Evolutionary conservation across 2,888 invertebrate genomes (phyloP), one percentile per base, ranked within the genome.

Genomic region (Rutpela maculata): DNA sequence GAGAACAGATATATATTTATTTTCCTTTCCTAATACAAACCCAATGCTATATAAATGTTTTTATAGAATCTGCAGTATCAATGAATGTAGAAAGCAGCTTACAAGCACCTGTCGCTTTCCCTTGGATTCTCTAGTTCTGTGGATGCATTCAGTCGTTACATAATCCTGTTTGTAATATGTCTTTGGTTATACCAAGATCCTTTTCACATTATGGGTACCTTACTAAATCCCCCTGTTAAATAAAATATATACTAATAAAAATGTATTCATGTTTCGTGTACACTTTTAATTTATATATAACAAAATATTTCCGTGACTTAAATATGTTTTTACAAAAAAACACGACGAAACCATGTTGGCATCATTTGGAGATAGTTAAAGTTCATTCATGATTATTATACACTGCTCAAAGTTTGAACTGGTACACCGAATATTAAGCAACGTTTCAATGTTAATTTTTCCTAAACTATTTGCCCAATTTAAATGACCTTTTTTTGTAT

Each of bases 11-110:
- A 15, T 50, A 50, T 50, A 50, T 50, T 65, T 65, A 65, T 19
- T 65, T 19, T 43, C 38, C 1, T 17, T 38, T 19, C 19, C 19
- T 65, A 70, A 69, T 56, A 57, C 35, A 69, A 57, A 35, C 18
- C 22, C 60, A 63, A 63, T 19, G 43, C 60, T 15, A 63, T 18
- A 43, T 26, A 55, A 63, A 72, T 43, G 72, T 72, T 62, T 70
- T 72, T 72, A 17, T 63, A 50, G 72, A 62, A 63, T 65, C 70
- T 55, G 72, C 22, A 10, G 63, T 72, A 72, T 72, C 72, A 72
- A 72, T 72, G 72, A 72, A 35, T 62, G 70, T 60, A 35, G 63
- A 63, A 72, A 72, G 72, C 72, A 72, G 72, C 72, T 72, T 72
- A 72, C 15, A 55, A 72, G n/a, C 72, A 72, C 72, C 72, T 72